Percentiles rank a stretch among this genome's conserved stretches.
phyloP scores from a whole-genome alignment of 2,797 vertebrate genomes.

The Dryobates pubescens region DNA sequence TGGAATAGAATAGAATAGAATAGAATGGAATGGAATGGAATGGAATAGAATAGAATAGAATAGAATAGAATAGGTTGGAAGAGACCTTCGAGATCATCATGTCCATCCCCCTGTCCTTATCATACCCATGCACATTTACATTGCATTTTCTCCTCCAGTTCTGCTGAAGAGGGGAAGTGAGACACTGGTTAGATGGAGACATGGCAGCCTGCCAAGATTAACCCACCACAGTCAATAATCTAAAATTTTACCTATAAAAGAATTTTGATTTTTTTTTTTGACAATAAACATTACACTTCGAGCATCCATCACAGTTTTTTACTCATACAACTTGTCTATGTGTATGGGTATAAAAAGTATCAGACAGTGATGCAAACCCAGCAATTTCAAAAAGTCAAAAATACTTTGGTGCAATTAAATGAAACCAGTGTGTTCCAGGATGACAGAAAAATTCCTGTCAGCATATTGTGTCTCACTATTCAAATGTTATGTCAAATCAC shows the following conservation, averaged over 20 bases:
- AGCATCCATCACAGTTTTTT: neutral
- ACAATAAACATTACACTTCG: neutral
- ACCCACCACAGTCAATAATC: neutral
- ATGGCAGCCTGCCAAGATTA: neutral
- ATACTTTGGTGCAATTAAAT: neutral
- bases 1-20: no score
- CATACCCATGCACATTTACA: neutral
- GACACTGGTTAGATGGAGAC: neutral
- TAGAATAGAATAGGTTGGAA: no score
- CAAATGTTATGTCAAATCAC: constrained; percentile 17
- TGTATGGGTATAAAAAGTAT: neutral
- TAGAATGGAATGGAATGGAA: no score
- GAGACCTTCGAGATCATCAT: no score
- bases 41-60: no score
- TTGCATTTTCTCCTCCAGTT: neutral
- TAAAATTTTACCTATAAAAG: neutral
- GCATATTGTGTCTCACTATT: neutral
- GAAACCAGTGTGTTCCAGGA: neutral
- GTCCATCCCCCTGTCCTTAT: neutral
- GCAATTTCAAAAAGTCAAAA: neutral
- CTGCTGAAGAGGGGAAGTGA: neutral
- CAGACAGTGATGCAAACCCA: neutral
- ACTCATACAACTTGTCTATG: neutral
- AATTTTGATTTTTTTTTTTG: neutral
- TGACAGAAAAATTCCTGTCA: constrained; percentile 9